Base-by-base conservation (phyloP, 1,140 invertebrate species). In the Alviniconcha marisindica region DNA sequence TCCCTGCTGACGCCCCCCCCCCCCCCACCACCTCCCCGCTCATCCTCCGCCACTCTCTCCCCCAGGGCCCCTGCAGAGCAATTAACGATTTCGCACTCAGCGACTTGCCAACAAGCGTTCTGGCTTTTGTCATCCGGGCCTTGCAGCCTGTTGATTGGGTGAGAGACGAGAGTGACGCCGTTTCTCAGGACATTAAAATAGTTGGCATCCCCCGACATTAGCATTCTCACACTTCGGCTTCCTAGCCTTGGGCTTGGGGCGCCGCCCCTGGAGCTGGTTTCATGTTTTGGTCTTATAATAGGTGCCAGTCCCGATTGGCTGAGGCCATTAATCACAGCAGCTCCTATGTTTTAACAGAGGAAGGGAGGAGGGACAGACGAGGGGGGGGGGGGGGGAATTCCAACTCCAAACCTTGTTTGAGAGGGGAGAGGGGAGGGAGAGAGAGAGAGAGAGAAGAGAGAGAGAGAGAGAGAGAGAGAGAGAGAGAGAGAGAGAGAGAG, bases 111-210 rank as follows among this genome's bases (percentile, higher is more conserved):
- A 71, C 69, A 71, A 71, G 69, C 36, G 69, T 40, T 71, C 69
- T 71, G 69, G 69, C 69, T 71, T 71, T 71, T 71, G 69, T 71
- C 69, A 71, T 71, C 36, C 69, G 36, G 69, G 36, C 0, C 28
- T 28, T 21, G 3, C 36, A 0, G 33, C 15, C 36, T 28, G 0
- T 66, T 33, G 24, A 31, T 66, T 38, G 69, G 69, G 33, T 71
- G 69, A 71, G 69, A 71, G 69, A 71, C 10, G 24, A 2, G 36
- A 40, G 24, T 15, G 10, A 15, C 15, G 36, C 15, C 36, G 69
- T 71, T 71, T 71, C 69, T 71, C 69, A 71, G 69, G 69, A 40
- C 69, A 40, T 71, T 71, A 40, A 71, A 71, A 71, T 71, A 71
- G 33, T 71, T 71, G 36, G 69, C 69, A 38, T 40, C 69, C 69